Evolutionary conservation across 2,888 invertebrate genomes (phyloP).

Genomic region (Platycnemis pennipes): DNA sequence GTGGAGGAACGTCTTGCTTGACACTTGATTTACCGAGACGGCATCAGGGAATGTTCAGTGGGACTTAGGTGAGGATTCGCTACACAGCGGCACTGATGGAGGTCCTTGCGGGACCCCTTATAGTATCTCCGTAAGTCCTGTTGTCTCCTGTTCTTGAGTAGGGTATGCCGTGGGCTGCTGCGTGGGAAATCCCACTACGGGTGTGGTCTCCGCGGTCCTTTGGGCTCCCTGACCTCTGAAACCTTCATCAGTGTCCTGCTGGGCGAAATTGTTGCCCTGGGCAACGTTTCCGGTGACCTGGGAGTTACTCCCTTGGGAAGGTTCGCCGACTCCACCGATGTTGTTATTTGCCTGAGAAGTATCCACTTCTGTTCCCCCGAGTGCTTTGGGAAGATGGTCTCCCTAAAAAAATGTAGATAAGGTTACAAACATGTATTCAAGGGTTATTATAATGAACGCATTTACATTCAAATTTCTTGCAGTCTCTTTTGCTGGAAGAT

Average conservation of each 20-base stretch:
- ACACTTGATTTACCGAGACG: too few relatives aligned
- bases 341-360: background rate
- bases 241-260: background rate
- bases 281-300: background rate
- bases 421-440: too few relatives aligned
- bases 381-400: constrained; percentile 32
- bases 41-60: too few relatives aligned
- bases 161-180: background rate
- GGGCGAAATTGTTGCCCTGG: background rate
- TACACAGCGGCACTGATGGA: too few relatives aligned
- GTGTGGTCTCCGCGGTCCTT: background rate
- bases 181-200: background rate
- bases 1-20: too few relatives aligned
- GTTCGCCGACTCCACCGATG: background rate
- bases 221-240: background rate
- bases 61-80: too few relatives aligned
- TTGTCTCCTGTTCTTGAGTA: background rate
- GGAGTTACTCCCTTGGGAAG: background rate
- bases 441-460: too few relatives aligned
- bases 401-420: background rate
- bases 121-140: background rate
- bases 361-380: background rate
- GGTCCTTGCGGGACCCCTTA: background rate
- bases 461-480: too few relatives aligned
- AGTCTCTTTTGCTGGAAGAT: too few relatives aligned